Evolutionary conservation across 2,797 vertebrate species (phyloP), one percentile per base, ranked within the genome.

Genomic region (Melanitta fusca): DNA sequence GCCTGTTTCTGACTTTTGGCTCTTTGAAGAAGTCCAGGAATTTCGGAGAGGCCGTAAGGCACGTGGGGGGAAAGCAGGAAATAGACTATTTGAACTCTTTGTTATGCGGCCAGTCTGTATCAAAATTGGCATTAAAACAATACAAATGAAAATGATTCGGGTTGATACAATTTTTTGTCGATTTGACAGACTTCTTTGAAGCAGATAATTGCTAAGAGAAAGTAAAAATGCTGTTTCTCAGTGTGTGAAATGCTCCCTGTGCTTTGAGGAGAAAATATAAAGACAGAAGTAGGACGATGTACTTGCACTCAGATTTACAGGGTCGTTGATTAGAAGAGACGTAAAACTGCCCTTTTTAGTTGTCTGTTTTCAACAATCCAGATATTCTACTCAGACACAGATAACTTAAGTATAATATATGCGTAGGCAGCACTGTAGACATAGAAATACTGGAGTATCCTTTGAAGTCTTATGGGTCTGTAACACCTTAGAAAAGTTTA

Each of bases 271-370:
- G 43, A 43, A 83, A 78, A 22, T 12, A 28, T 68, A 25, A 77
- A 41, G 53, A 43, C 13, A 24, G 38, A 89, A 27, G 24, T 21
- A 39, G 41, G 11, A 39, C 11, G 15, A 0, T 19, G 62, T 19
- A 8, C 11, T 20, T 34, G 32, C 1, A 2, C 12, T 73, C 1
- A 0, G 0, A 2, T 83, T 80, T 54, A 38, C 6, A 9, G 54
- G 27, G 8, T 13, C 11, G 20, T 19, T 72, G 58, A 10, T 64
- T 38, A 66, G 64, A 43, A 34, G 86, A 30, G 69, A 77, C 22
- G 54, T 64, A 57, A 20, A 45, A n/a, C 28, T 90, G 64, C 19
- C 21, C 32, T 83, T 73, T 62, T 36, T 28, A 19, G 8, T 53
- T 75, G 24, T 65, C 32, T 2, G 1, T n/a, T 87, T 75, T 57